Evolutionary conservation across 2,797 vertebrate species (phyloP), one percentile per base, ranked within the genome.

Genomic region (Crenichthys baileyi): DNA sequence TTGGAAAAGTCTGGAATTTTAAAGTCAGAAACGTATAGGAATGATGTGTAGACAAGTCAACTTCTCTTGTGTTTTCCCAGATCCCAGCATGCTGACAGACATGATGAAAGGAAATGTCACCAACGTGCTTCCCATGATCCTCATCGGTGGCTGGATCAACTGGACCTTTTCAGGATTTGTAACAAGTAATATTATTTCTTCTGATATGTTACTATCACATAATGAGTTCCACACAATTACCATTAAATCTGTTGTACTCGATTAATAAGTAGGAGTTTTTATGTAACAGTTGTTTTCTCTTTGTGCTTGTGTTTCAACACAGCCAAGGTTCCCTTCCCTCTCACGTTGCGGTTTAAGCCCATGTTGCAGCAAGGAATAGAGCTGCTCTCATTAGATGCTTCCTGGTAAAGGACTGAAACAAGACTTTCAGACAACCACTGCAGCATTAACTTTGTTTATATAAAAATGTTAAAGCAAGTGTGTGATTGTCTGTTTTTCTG

Each of bases 31-130:
- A 55, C 24, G 20, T 55, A 22, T 7, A 24, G 53, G 20, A 55
- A 11, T 7, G 56, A 46, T 16, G 18, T 18, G 26, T 71, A 50
- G 70, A 31, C 50, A 51, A 48, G 20, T 2, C 39, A 6, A n/a
- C 13, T 26, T 58, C 2, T 24, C 63, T 7, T 60, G 15, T 84
- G 75, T 65, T 78, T 73, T 77, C 90, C 31, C 92, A 99, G 98
- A 99, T 92, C 98, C 98, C 76, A 99, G 98, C 84, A 99, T 99
- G 98, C 90, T 99, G 91, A 99, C 98, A 8, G 98, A 99, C 88
- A 99, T 99, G 98, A 99, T 99, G 98, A 99, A 99, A 90, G 98
- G 98, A 84, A 99, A 99, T 22, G 97, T 99, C 78, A 99, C 98
- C 60, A 99, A 99, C 0, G 98, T 99, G 51, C 96, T 99, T 88